Base-by-base conservation (phyloP, 2,888 invertebrate species). In the Tinea trinotella region DNA sequence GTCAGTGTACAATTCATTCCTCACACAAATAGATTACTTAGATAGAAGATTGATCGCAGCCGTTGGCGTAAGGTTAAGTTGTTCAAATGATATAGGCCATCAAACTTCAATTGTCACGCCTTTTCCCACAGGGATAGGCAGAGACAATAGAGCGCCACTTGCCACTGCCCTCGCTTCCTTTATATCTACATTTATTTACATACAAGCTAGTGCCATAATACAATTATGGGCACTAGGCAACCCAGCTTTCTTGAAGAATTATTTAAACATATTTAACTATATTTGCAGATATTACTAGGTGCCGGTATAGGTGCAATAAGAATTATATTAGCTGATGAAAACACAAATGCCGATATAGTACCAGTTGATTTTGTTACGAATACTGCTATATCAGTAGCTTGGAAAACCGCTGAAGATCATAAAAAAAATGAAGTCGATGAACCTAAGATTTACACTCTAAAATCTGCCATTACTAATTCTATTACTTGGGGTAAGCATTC, bases 301-400 rank as follows among this genome's bases (percentile, higher is more conserved):
- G 30, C 30, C 17, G 57, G 55, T 2, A 13, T 59, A 0, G 59
- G 59, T 52, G 55, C 56, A 0, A 13, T 58, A 1, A 56, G 56
- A 50, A 56, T 56, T 0, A 24, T 55, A 17, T 49, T 57, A 50
- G 55, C 54, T 0, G 22, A 58, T 46, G 24, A 40, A 10, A 20
- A 54, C 5, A 10, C 54, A 0, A n/a, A 35, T 4, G 92, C 93
- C 0, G 93, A 94, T 70, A 20, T 57, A 2, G 53, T 59, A 1
- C 58, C 60, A 13, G 59, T 57, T 4, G 60, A 60, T 40, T 54
- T 22, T 12, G 59, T 58, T 0, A 57, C 57, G 24, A 60, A 60
- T 40, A 54, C 57, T 6, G 54, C 52, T 1, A 52, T 60, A 3
- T 57, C 57, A 2, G 57, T 56, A 10, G 56, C 57, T 2, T 55